Evolutionary conservation across 1,140 invertebrate species (phyloP), one percentile per base, ranked within the genome.

Genomic region (Maniola jurtina): DNA sequence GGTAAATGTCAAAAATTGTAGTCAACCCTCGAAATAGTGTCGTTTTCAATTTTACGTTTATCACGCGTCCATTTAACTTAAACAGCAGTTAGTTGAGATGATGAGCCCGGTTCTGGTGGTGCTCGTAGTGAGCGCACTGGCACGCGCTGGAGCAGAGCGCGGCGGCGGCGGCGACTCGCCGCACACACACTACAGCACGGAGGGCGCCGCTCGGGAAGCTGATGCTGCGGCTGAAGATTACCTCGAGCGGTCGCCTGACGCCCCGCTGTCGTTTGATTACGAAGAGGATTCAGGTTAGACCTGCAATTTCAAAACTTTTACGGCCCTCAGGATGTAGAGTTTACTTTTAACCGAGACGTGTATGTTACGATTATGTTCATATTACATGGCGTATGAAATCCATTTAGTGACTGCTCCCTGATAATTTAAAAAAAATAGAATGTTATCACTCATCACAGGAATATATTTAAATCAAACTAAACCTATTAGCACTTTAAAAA

Each of bases 1-100:
- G 58, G 48, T 74, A 67, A 79, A 74, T 83, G 84, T 88, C 84
- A 88, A 88, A n/a, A 88, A 83, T 88, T 68, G 63, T 81, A 85
- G 86, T 88, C 76, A 75, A 52, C 68, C n/a, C 65, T 73, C 75
- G 66, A 61, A 81, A 86, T 76, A 76, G 82, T 87, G 82, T 66
- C 66, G 73, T 71, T n/a, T 45, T 8, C 77, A 71, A 80, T 75
- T 79, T 75, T 54, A 59, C 66, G 34, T 61, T 60, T 68, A 56
- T 54, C 54, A 68, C 56, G 34, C 33, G 59, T 45, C 36, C 48
- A 34, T 66, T 60, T 35, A 14, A 50, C 45, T 40, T 25, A 33
- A 60, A 60, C 16, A 40, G 6, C 42, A 45, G 13, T n/a, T 11
- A 2, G 5, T 11, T 45, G 5, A 42, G 54, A 58, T 16, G 48